These are phyloP conservation scores for Leptarthrus brevirostris DNA, from an alignment of 2,888 invertebrate genomes.

Conservation along the genomic window DNA sequence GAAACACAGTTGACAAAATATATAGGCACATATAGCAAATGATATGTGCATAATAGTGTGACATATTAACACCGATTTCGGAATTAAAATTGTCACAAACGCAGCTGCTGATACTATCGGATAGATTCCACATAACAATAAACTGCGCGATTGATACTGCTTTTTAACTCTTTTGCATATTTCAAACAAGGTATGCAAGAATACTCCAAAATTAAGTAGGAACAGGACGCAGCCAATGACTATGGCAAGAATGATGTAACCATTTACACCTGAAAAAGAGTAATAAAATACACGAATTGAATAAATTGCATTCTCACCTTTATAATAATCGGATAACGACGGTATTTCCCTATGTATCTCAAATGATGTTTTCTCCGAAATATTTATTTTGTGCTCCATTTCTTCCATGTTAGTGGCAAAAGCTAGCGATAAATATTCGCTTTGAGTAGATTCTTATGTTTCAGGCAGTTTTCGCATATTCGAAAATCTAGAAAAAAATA, in stretches of 20 bases:
- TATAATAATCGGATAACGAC: not conserved
- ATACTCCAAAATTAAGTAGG: slow-evolving; percentile 62
- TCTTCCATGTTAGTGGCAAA: no score
- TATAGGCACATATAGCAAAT: slow-evolving; percentile 62
- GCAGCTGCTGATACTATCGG: slow-evolving; percentile 63
- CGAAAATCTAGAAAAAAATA: no score
- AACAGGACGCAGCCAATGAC: slow-evolving; percentile 60
- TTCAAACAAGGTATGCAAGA: slow-evolving; percentile 59
- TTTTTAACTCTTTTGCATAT: slow-evolving; percentile 58
- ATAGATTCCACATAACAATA: slow-evolving; percentile 61
- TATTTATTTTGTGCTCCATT: not conserved
- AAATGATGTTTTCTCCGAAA: not conserved
- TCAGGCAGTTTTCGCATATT: no score
- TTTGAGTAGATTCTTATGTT: no score
- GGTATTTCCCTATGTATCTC: not conserved
- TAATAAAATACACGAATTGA: no score
- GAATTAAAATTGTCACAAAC: slow-evolving; percentile 61
- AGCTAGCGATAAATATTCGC: no score
- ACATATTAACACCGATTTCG: slow-evolving; percentile 63
- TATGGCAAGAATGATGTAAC: slow-evolving; percentile 62
- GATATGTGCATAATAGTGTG: slow-evolving; percentile 65
- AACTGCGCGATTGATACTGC: slow-evolving; percentile 58
- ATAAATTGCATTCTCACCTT: not conserved
- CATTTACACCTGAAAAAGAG: slow-evolving; percentile 60
- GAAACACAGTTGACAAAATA: slow-evolving; percentile 63